These are phyloP conservation scores for Julus scandinavius DNA, from an alignment of 2,888 invertebrate genomes.

Conservation along the genomic window DNA sequence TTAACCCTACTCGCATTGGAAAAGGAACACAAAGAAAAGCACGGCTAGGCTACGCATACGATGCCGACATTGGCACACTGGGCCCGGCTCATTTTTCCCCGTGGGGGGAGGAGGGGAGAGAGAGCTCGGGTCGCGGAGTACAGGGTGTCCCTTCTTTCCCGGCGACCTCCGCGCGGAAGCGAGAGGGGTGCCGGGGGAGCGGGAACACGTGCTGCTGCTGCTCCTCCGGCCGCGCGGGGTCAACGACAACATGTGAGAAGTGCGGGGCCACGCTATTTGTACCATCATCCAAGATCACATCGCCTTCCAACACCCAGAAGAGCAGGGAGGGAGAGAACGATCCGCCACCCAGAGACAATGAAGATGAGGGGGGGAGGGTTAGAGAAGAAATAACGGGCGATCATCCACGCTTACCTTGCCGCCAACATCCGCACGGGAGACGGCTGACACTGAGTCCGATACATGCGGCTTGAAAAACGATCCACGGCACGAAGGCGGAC, in stretches of 20 bases:
- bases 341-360: constrained; percentile 43
- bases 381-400: neutral
- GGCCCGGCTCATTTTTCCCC: neutral
- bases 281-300: neutral
- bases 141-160: neutral
- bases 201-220: neutral
- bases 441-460: constrained; percentile 52
- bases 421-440: constrained; percentile 52
- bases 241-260: neutral
- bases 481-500: neutral
- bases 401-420: constrained; percentile 43
- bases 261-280: neutral
- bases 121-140: neutral
- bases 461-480: constrained; percentile 7
- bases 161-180: neutral
- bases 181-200: neutral
- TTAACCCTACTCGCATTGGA: neutral
- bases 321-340: neutral
- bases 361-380: too few relatives aligned
- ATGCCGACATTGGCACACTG: neutral
- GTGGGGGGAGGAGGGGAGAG: neutral
- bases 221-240: too few relatives aligned
- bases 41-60: neutral
- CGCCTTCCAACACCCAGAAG: neutral
- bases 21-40: constrained; percentile 21